Percentiles rank a stretch among this genome's conserved stretches.
Conservation (phyloP, 2,113 vertebrate genomes). For the Trogon melanurus region DNA sequence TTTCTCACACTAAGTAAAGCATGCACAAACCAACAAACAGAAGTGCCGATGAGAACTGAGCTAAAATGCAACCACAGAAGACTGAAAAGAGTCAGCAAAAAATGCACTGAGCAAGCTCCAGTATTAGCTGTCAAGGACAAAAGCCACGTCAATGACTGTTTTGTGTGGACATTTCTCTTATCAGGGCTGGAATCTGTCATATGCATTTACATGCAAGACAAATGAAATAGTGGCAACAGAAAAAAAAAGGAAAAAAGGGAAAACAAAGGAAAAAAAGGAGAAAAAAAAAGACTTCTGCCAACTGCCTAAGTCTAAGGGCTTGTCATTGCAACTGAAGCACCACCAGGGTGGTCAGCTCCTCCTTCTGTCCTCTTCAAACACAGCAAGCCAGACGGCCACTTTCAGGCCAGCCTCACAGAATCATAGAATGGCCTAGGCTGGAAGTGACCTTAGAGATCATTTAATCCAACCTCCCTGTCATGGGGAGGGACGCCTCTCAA, state of each 20-base stretch:
- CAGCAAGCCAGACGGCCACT: neutral
- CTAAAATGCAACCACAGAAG: neutral
- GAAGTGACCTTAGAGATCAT: no score
- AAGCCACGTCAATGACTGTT: neutral
- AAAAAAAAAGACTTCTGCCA: neutral
- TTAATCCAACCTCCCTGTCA: no score
- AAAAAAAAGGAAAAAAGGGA: neutral
- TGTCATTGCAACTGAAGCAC: neutral
- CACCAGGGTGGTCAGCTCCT: neutral
- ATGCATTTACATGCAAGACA: neutral
- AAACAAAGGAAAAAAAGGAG: no score
- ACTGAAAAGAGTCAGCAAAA: neutral
- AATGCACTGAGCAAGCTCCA: neutral
- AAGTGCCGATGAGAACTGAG: neutral
- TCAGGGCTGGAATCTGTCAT: neutral
- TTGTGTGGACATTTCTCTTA: neutral
- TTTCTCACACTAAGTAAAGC: neutral
- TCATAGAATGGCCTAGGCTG: no score
- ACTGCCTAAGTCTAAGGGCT: neutral
- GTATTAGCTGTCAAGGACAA: neutral
- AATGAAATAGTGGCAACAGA: neutral
- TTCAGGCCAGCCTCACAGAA: neutral
- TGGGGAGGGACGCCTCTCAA: no score
- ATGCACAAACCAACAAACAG: neutral
- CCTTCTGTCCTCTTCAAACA: neutral